Conservation (phyloP, 2,888 invertebrate species). For the Acronicta psi region DNA sequence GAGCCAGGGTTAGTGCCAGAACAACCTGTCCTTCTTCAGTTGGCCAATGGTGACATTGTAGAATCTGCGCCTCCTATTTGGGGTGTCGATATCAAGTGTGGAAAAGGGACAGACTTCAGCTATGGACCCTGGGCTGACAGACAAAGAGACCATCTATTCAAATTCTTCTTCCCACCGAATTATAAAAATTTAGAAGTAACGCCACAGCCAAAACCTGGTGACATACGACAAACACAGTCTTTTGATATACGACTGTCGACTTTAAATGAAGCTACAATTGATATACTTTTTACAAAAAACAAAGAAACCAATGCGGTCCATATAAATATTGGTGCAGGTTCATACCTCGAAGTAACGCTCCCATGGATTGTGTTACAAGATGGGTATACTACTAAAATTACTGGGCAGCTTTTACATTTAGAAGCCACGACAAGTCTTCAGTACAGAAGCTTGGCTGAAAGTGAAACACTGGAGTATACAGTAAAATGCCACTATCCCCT, state of each 20-base stretch:
- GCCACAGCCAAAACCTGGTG: conserved; percentile 95
- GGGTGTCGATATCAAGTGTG: conserved; percentile 98
- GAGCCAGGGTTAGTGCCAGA: conserved; percentile 98
- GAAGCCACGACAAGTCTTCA: conserved; percentile 98
- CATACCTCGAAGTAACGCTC: conserved; percentile 98
- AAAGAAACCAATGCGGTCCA: conserved; percentile 99
- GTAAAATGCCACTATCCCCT: conserved; percentile 96
- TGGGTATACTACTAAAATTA: conserved; percentile 97
- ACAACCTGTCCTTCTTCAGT: conserved; percentile 95
- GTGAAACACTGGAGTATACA: conserved; percentile 98
- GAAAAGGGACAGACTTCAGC: conserved; percentile 98
- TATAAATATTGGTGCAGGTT: conserved; percentile 97
- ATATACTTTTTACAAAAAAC: conserved; percentile 98
- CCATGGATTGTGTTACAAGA: conserved; percentile 97
- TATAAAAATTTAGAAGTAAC: conserved; percentile 94
- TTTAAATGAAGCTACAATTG: conserved; percentile 97
- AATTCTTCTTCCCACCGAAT: conserved; percentile 98
- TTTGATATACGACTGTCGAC: conserved; percentile 98
- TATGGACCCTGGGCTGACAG: conserved; percentile 99
- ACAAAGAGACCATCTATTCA: conserved; percentile 97
- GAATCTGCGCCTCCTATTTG: conserved; percentile 98
- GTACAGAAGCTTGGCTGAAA: conserved; percentile 97
- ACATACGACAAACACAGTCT: conserved; percentile 95
- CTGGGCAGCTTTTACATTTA: conserved; percentile 97
- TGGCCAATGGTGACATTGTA: conserved; percentile 97